These are phyloP conservation scores for Centroberyx gerrardi DNA, from an alignment of 2,797 vertebrate genomes.

Conservation along the genomic window DNA sequence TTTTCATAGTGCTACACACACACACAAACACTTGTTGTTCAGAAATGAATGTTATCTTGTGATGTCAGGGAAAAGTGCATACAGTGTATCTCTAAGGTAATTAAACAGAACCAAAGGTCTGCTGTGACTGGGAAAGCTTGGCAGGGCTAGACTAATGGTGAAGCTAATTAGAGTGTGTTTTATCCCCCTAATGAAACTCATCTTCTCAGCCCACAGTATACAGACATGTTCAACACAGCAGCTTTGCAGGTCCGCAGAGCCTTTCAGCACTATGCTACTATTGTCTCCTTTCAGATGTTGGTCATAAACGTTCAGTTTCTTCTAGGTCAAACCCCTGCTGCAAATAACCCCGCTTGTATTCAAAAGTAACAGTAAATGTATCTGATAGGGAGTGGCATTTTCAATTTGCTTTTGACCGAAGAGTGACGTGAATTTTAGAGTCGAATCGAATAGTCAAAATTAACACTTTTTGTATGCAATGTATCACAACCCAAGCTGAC, in stretches of 20 bases:
- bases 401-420: background rate
- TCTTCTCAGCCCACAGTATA: constrained; percentile 65
- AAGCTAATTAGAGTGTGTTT: constrained; percentile 84
- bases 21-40: constrained; percentile 66
- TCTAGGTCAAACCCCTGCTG: constrained; percentile 2
- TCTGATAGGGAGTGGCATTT: background rate
- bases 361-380: constrained; percentile 15
- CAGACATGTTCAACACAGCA: constrained; percentile 62
- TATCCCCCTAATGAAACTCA: constrained; percentile 79
- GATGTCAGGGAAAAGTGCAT: constrained; percentile 75
- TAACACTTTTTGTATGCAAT: no score
- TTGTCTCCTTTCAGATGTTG: constrained; percentile 44
- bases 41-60: constrained; percentile 72
- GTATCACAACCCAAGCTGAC: no score
- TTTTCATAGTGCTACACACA: constrained; percentile 56
- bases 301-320: constrained; percentile 43
- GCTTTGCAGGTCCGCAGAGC: constrained; percentile 56
- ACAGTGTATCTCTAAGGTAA: constrained; percentile 80
- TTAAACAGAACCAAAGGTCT: constrained; percentile 82
- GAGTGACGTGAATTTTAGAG: background rate
- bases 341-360: background rate
- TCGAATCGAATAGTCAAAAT: no score
- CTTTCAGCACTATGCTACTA: constrained; percentile 37
- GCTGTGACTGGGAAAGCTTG: constrained; percentile 75
- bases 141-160: constrained; percentile 77